These are phyloP conservation scores for Hipparchia semele DNA, from an alignment of 2,888 invertebrate genomes.

Conservation along the genomic window DNA sequence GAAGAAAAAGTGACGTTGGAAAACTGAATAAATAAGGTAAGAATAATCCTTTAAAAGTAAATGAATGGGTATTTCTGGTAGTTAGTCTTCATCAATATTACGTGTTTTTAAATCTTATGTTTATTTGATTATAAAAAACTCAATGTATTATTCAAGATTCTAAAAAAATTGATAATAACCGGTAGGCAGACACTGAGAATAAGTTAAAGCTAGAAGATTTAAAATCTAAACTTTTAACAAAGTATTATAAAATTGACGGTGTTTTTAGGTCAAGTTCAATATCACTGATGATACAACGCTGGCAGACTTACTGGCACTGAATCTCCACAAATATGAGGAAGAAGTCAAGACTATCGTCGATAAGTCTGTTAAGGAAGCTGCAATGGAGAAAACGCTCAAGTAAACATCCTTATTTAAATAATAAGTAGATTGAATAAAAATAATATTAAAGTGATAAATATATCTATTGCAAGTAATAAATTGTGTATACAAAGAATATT, in stretches of 20 bases:
- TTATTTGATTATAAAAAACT: neutral
- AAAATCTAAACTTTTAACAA: neutral
- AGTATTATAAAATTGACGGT: neutral
- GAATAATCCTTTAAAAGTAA: neutral
- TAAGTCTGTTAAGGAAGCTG: constrained; percentile 97
- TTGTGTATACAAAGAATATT: neutral
- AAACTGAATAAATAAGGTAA: neutral
- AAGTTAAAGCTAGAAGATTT: neutral
- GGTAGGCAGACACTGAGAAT: neutral
- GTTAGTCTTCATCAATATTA: too few relatives aligned
- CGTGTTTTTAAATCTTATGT: too few relatives aligned
- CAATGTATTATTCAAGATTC: neutral
- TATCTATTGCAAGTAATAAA: too few relatives aligned
- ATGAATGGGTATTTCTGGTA: neutral
- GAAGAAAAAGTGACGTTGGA: neutral
- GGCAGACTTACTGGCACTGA: constrained; percentile 92
- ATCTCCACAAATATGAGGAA: constrained; percentile 96
- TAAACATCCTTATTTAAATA: constrained; percentile 42
- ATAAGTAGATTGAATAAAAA: neutral
- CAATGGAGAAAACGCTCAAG: constrained; percentile 96
- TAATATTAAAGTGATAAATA: neutral
- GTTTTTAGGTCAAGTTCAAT: constrained; percentile 87
- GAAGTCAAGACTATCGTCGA: constrained; percentile 98
- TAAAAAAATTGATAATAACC: neutral
- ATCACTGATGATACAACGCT: constrained; percentile 94